Percentiles rank a stretch among this genome's conserved stretches.
Evolutionary conservation across 2,888 invertebrate species (phyloP).

Genomic region (Furcula furcula): DNA sequence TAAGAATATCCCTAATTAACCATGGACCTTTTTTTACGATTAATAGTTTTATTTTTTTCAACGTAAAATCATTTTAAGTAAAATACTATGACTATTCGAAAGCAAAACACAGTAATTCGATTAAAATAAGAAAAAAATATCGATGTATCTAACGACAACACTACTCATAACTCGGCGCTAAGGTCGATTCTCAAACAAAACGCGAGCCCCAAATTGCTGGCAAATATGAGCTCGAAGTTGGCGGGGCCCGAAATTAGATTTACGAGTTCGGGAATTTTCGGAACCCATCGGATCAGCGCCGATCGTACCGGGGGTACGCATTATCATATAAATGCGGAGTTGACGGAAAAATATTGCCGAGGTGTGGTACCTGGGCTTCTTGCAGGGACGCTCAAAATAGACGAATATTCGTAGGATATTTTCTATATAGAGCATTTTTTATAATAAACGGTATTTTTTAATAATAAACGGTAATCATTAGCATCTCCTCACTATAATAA

Average conservation of each 20-base stretch:
- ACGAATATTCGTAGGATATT: too few relatives aligned
- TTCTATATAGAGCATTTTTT: too few relatives aligned
- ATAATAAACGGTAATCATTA: too few relatives aligned
- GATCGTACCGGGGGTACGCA: constrained; percentile 49
- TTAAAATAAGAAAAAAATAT: too few relatives aligned
- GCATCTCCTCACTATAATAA: too few relatives aligned
- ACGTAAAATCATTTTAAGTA: too few relatives aligned
- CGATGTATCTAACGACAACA: constrained; percentile 14
- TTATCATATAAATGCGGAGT: constrained; percentile 67
- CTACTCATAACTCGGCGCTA: constrained; percentile 44
- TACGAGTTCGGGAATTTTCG: constrained; percentile 74
- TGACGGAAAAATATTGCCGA: constrained; percentile 74
- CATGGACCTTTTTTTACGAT: too few relatives aligned
- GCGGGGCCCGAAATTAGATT: constrained; percentile 73
- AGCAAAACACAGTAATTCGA: too few relatives aligned
- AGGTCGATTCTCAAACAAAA: constrained; percentile 49
- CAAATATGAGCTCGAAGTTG: constrained; percentile 55
- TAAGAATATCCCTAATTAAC: too few relatives aligned
- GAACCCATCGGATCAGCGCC: constrained; percentile 73
- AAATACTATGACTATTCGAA: too few relatives aligned
- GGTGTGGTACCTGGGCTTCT: constrained; percentile 37
- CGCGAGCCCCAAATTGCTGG: constrained; percentile 38
- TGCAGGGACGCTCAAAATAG: constrained; percentile 5
- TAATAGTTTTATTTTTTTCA: too few relatives aligned
- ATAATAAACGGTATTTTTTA: too few relatives aligned